Conservation (phyloP, 1,140 invertebrate genomes). For the Prorops nasuta region DNA sequence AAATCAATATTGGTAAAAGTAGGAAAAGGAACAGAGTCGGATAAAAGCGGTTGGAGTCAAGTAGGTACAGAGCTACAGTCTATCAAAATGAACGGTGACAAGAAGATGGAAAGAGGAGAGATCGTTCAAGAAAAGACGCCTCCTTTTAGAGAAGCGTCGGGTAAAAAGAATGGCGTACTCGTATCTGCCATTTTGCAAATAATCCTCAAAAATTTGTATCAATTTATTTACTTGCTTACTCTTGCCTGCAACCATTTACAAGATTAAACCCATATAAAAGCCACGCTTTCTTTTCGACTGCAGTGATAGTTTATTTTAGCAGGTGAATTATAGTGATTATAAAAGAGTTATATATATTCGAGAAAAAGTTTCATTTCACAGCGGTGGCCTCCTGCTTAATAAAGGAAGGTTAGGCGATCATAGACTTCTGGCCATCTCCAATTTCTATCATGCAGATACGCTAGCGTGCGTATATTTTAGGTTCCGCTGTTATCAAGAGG, state of each 20-base stretch:
- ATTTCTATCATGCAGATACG: slow-evolving; percentile 34
- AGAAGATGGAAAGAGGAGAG: slow-evolving; percentile 22
- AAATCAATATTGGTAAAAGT: too few species aligned
- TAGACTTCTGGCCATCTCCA: neutral
- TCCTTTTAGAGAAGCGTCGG: slow-evolving; percentile 12
- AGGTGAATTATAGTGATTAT: too few species aligned
- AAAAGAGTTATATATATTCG: too few species aligned
- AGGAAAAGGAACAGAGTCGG: slow-evolving; percentile 12
- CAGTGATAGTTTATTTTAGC: too few species aligned
- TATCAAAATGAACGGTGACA: slow-evolving; percentile 15
- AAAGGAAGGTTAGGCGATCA: neutral
- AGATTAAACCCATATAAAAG: too few species aligned
- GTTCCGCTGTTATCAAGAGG: slow-evolving; percentile 53
- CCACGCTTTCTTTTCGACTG: too few species aligned
- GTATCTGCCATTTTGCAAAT: slow-evolving; percentile 29
- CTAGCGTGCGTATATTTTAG: slow-evolving; percentile 41
- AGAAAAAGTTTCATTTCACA: too few species aligned
- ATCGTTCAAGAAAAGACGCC: slow-evolving; percentile 23
- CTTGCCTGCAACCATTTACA: too few species aligned
- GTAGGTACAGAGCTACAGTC: too few species aligned
- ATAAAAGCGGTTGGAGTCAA: too few species aligned
- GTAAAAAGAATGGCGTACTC: slow-evolving; percentile 27
- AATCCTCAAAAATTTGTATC: slow-evolving; percentile 37
- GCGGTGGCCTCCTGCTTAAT: too few species aligned
- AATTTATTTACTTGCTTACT: too few species aligned